Evolutionary conservation across 2,113 vertebrate genomes (phyloP), one percentile per base, ranked within the genome.

Genomic region (Cyrtonyx montezumae): DNA sequence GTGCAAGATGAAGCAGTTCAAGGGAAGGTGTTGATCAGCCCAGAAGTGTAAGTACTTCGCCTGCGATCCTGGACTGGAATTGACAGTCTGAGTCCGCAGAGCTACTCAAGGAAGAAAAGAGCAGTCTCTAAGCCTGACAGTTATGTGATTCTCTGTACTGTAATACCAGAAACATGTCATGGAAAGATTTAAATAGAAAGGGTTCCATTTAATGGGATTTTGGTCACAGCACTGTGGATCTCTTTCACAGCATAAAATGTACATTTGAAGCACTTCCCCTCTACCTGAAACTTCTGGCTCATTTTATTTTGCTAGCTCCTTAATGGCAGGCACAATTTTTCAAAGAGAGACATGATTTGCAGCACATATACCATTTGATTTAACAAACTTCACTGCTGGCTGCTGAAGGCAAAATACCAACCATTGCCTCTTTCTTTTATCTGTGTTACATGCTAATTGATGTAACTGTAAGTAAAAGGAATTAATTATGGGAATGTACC

Each of bases 171-270:
- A 88, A 88, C 78, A 61, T 74, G 79, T 69, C 71, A 82, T 55
- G 51, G 79, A 82, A 86, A 92, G 69, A 90, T 90, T 96, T 96
- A 93, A 94, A 94, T 76, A 90, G 90, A 90, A 95, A 91, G 23
- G 46, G 93, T 94, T 95, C 86, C 86, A 23, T 91, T 94, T 96
- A 96, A 97, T 94, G 76, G 89, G 90, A 96, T 97, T 95, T 94
- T 87, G 84, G 92, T 96, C 96, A 95, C 95, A 93, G 63, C 82
- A 45, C 82, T 45, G 55, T 26, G 59, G 69, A 82, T 91, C 17
- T 53, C 90, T 92, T 95, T 70, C 94, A 79, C 77, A 90, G 94
- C 79, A 91, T 90, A 95, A 96, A 95, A 94, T 69, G 77, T 65
- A 84, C 77, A 93, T 95, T 91, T 65, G 89, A 91, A 95, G 77